Percentiles rank a stretch among this genome's conserved stretches.
phyloP scores from a whole-genome alignment of 2,113 vertebrate species.

The Rhea pennata region DNA sequence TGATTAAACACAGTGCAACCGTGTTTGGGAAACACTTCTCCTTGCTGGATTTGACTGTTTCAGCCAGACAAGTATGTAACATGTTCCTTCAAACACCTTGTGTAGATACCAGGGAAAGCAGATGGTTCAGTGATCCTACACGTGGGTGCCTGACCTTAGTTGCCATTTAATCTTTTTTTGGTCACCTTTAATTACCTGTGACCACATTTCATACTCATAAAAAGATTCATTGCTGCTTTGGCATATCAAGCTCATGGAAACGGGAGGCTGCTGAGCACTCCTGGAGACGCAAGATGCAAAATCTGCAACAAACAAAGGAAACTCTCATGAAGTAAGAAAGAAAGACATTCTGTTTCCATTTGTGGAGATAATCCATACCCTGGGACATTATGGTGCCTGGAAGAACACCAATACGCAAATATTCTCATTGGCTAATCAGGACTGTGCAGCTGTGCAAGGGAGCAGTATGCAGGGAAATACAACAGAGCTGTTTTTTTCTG shows the following conservation, averaged over 20 bases:
- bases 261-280: neutral
- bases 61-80: conserved; percentile 80
- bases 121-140: neutral
- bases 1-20: conserved; percentile 74
- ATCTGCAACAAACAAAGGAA: neutral
- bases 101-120: neutral
- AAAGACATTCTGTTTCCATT: neutral
- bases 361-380: neutral
- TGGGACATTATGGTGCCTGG: neutral
- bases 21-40: conserved; percentile 76
- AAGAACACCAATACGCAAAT: too few species aligned
- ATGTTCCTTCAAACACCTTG: rapidly evolving
- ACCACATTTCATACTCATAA: neutral
- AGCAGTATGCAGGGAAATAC: too few species aligned
- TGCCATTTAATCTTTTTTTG: neutral
- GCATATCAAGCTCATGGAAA: neutral
- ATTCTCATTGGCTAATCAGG: too few species aligned
- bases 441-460: too few species aligned
- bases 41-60: conserved; percentile 77
- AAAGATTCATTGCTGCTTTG: neutral
- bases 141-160: neutral
- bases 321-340: neutral
- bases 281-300: neutral
- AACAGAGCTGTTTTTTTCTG: too few species aligned
- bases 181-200: neutral